Base-by-base conservation (phyloP, 2,113 vertebrate species). In the Salvelinus sp. region DNA sequence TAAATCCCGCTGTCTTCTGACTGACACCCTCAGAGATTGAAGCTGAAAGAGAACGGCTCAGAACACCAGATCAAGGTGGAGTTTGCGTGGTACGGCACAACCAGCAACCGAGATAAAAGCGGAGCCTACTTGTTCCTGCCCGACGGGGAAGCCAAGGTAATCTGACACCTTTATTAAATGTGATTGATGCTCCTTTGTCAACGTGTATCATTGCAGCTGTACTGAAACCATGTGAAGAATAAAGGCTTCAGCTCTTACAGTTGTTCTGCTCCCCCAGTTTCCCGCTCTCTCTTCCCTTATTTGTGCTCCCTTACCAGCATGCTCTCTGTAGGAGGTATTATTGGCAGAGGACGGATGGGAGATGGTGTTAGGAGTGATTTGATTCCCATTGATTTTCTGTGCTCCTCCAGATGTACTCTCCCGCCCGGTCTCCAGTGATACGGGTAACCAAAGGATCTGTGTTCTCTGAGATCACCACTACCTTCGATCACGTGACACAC, bases 121-220 rank as follows among this genome's bases (percentile, higher is more conserved):
- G 97, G 97, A 23, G 96, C 96, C 66, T 98, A 98, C 85, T 92
- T 98, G 68, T 98, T 98, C 84, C 76, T 98, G 58, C 97, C 96
- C 0, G 95, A 95, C 83, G 93, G 93, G 62, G 94, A 94, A 1
- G 93, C 93, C 68, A 95, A 95, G 94, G 97, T 98, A 90, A 88
- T 72, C 3, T 23, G 23, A 60, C 44, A n/a, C n/a, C 58, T 22
- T 14, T 16, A 23, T 72, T n/a, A 22, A 28, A 54, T 0, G 28
- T 25, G 54, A 62, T 6, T 38, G 10, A 25, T 72, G 57, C 13
- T 28, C 7, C 10, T 62, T 16, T 62, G 58, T 62, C 58, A 23
- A 62, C 7, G 7, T 23, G 58, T 10, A 9, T 62, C n/a, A 62
- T 62, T 62, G 16, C 6, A 22, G n/a, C 58, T 62, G 60, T 63